Evolutionary conservation across 2,797 vertebrate species (phyloP), one percentile per base, ranked within the genome.

Genomic region (Salarias fasciatus): DNA sequence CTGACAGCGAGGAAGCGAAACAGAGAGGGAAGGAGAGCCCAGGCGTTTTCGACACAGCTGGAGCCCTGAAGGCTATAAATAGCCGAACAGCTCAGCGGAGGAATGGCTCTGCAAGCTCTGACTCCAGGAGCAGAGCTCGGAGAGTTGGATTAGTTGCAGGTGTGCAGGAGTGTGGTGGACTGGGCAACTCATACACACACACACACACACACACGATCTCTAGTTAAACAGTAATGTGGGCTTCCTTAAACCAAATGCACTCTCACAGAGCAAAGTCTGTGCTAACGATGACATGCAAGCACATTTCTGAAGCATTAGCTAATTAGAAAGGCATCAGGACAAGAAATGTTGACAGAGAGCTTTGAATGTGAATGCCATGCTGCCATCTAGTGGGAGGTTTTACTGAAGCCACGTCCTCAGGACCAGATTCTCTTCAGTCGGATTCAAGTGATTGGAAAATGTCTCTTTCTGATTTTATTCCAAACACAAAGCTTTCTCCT

Each of bases 11-110:
- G 69, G 63, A 88, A 86, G 75, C 70, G 58, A 80, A 85, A 67
- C 71, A 80, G 59, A 83, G 68, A 0, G 77, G 80, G 64, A 83
- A 69, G 0, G 75, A 80, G 67, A 46, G 68, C 58, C 75, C 61
- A 40, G 71, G 73, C 75, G 41, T 69, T 78, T 69, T 35, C 61
- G 62, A 76, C 63, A 30, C 73, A 71, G 75, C 69, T 62, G 8
- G 61, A 67, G 72, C 77, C 64, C 53, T 11, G 51, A 0, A 0
- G 72, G 72, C 82, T 91, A 91, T 77, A 86, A 90, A 89, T 90
- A 91, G 86, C 85, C 66, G 73, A 67, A 71, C n/a, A 84, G 57
- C 72, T 85, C 73, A 77, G 76, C 14, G 7, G 47, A 78, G 73
- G 69, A 83, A 80, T 69, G 69, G 53, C 45, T 68, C n/a, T 6